Conservation (phyloP, 2,888 invertebrate species). For the Epinotia bilunana region DNA sequence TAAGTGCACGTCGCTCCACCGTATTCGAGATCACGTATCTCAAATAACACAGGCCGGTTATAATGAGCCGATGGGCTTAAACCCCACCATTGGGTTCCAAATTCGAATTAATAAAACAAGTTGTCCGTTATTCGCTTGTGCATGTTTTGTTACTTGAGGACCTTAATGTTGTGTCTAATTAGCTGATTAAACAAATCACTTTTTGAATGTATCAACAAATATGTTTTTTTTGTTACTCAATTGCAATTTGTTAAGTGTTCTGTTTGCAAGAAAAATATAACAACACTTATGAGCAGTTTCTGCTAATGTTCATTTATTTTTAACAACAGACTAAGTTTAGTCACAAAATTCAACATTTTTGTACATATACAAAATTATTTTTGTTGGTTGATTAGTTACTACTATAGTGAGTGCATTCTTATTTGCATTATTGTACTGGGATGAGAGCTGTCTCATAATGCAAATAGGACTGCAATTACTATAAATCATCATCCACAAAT, state of each 20-base stretch:
- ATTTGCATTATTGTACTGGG: no score
- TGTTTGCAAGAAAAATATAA: no score
- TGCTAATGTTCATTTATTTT: no score
- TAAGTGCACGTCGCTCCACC: conserved; percentile 49
- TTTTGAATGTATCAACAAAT: not conserved
- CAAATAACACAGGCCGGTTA: conserved; percentile 46
- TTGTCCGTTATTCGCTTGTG: conserved; percentile 30
- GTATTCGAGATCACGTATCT: conserved; percentile 56
- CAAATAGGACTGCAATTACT: no score
- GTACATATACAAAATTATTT: no score
- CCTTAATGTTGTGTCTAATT: conserved; percentile 3
- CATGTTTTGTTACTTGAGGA: conserved; percentile 15
- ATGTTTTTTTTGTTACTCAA: not conserved
- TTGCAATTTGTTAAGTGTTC: not conserved
- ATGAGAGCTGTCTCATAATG: no score
- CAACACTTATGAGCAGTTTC: no score
- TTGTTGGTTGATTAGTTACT: no score
- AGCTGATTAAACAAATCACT: not conserved
- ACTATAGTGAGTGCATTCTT: no score
- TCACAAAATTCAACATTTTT: no score
- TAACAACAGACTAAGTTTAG: no score
- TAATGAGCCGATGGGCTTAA: conserved; percentile 39
- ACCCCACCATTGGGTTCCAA: conserved; percentile 38
- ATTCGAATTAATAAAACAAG: conserved; percentile 37
- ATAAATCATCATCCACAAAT: no score